phyloP scores from a whole-genome alignment of 64 coral and sea anemone species.

The Orbicella faveolata region DNA sequence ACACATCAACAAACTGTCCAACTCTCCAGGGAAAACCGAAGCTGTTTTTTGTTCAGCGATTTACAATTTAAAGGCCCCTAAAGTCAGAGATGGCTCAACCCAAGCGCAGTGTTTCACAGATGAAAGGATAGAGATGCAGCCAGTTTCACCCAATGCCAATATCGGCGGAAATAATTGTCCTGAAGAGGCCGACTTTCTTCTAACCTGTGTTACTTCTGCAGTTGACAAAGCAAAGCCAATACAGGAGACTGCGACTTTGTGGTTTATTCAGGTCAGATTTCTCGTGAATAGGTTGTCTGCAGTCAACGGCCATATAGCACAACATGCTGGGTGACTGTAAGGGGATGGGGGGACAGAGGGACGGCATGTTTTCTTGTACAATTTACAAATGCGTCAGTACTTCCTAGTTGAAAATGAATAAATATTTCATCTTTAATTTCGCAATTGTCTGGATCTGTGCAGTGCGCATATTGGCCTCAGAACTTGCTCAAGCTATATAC shows the following conservation, averaged over 20 bases:
- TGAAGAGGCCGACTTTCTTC: slow-evolving; percentile 20
- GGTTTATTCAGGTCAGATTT: slow-evolving; percentile 4
- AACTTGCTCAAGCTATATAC: too few relatives aligned
- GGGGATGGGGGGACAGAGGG: too few relatives aligned
- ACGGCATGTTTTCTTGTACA: neutral
- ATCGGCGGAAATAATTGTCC: neutral
- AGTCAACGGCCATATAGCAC: neutral
- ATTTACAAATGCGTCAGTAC: neutral
- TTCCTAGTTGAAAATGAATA: too few relatives aligned
- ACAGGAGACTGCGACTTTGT: neutral
- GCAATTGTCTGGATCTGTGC: too few relatives aligned
- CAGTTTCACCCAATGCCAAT: too few relatives aligned
- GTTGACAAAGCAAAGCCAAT: too few relatives aligned
- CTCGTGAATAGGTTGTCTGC: neutral
- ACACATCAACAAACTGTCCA: neutral
- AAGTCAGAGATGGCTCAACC: neutral
- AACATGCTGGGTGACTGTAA: neutral
- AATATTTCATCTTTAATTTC: too few relatives aligned
- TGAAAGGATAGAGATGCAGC: neutral
- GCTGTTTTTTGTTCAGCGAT: slow-evolving; percentile 16
- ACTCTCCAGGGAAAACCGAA: slow-evolving; percentile 1
- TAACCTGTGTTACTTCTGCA: neutral
- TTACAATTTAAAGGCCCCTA: neutral
- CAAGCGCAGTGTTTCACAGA: neutral
- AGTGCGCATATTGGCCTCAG: too few relatives aligned